Percentiles rank a stretch among this genome's conserved stretches.
Evolutionary conservation across 2,113 vertebrate species (phyloP).

Genomic region (Gadus macrocephalus): DNA sequence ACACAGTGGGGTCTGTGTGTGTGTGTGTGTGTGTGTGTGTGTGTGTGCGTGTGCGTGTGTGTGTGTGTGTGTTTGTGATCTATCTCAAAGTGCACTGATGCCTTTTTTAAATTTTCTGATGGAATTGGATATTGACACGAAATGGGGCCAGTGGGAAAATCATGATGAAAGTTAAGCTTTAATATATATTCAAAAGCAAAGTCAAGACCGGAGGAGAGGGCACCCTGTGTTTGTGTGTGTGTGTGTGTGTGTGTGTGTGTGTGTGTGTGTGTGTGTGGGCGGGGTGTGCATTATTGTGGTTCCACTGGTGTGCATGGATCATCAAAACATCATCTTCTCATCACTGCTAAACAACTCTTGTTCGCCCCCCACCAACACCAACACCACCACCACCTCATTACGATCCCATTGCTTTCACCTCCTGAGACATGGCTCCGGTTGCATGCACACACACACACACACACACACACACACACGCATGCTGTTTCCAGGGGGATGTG

Average conservation of each 20-base stretch:
- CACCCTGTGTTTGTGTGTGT: neutral
- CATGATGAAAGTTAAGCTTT: neutral
- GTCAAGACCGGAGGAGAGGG: neutral
- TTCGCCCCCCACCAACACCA: too few species aligned
- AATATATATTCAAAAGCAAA: neutral
- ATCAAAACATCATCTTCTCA: too few species aligned
- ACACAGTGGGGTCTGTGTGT: neutral
- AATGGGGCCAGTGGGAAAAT: neutral
- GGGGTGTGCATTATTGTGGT: neutral
- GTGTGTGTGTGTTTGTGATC: neutral
- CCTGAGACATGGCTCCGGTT: neutral
- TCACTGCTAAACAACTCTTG: too few species aligned
- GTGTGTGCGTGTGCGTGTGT: neutral
- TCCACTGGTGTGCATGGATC: neutral
- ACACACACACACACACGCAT: slow-evolving; percentile 1
- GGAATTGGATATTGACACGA: slow-evolving; percentile 26
- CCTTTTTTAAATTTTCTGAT: slow-evolving; percentile 39
- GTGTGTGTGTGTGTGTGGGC: neutral
- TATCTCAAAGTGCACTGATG: slow-evolving; percentile 40
- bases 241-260: neutral
- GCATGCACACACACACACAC: neutral
- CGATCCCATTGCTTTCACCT: slow-evolving; percentile 33
- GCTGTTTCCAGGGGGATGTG: slow-evolving; percentile 45
- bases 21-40: neutral
- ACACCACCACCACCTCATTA: too few species aligned